These are phyloP conservation scores for Hemithea aestivaria DNA, from an alignment of 2,888 invertebrate genomes.

Conservation along the genomic window DNA sequence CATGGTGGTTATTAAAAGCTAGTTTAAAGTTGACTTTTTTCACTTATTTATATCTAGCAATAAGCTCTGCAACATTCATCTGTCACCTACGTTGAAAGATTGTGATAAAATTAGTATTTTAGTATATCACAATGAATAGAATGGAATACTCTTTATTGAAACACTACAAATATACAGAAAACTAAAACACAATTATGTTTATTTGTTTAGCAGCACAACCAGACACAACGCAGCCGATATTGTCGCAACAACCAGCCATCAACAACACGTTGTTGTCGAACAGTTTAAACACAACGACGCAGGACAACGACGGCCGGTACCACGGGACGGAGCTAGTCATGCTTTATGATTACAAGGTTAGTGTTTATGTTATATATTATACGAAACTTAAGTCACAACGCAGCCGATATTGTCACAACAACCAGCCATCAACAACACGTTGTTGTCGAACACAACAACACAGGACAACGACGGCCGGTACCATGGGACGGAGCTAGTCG, in stretches of 20 bases:
- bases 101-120: too few relatives aligned
- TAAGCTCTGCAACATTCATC: too few relatives aligned
- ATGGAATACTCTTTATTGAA: too few relatives aligned
- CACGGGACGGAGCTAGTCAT: constrained; percentile 95
- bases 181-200: too few relatives aligned
- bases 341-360: constrained; percentile 95
- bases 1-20: too few relatives aligned
- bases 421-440: constrained; percentile 41
- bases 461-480: constrained; percentile 84
- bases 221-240: constrained; percentile 49
- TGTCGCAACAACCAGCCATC: constrained; percentile 40
- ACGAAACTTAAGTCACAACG: constrained; percentile 37
- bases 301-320: constrained; percentile 84
- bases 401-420: constrained; percentile 47
- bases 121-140: too few relatives aligned
- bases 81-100: too few relatives aligned
- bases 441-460: constrained; percentile 30
- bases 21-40: too few relatives aligned
- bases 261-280: constrained; percentile 43
- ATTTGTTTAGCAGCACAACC: constrained; percentile 48
- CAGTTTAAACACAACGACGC: constrained; percentile 25
- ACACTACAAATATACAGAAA: too few relatives aligned
- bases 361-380: not conserved
- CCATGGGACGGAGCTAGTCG: constrained; percentile 94
- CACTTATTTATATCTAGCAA: too few relatives aligned